Base-by-base conservation (phyloP, 2,797 vertebrate genomes). In the Macropodus opercularis region DNA sequence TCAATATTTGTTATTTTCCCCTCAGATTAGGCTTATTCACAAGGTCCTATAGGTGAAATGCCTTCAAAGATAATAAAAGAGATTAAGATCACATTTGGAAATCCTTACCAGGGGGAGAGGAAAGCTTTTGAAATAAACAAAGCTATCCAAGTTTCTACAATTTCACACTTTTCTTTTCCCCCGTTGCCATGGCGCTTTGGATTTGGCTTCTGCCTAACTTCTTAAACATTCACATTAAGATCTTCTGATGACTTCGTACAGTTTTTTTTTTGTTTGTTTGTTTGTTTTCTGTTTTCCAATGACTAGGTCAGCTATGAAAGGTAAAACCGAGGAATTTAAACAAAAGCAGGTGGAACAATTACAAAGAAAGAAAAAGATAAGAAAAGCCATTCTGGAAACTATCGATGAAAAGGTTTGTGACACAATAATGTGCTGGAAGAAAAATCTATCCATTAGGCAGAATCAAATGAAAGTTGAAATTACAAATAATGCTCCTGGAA, bases 41-140 rank as follows among this genome's bases (percentile, higher is more conserved):
- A 73, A 77, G 76, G 83, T 88, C 77, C 81, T 83, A 72, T 84
- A 85, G 86, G 88, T 90, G 84, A 90, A 90, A 85, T 58, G 52
- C 60, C 80, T 89, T 87, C 75, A 80, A 83, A 87, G 77, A 87
- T 86, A 87, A 84, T 80, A 77, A 68, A n/a, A 74, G 57, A 84
- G 84, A 90, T 90, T 88, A 77, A 60, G 58, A 91, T 91, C 84
- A 53, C 69, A 70, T 65, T 81, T 70, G 39, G 54, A 88, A 85
- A 87, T 85, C 81, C 69, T 75, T 72, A 75, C 69, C 70, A 77
- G 79, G 69, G 57, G 69, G 69, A 61, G 70, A 69, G 66, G 43
- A 49, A 68, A 66, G 73, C 72, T 67, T 85, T 80, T 47, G 64
- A 88, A 87, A 85, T 58, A 87, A 89, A 89, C 81, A 87, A 87